Conservation (phyloP, 2,888 invertebrate species). For the Andrena chrysosceles region DNA sequence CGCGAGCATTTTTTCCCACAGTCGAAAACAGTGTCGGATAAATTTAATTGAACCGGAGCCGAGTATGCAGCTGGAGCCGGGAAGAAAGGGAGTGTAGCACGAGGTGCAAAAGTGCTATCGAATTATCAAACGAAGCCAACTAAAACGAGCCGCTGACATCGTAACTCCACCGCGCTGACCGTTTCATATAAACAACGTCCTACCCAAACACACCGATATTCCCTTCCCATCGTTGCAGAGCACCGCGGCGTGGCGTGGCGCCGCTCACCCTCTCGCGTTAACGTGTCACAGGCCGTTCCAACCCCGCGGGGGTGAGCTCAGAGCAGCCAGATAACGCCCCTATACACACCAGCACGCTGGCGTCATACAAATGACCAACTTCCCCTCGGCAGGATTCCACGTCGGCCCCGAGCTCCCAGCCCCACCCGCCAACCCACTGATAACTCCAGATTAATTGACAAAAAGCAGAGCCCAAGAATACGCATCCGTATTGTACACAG, state of each 20-base stretch:
- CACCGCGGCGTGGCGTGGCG: neutral
- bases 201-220: slow-evolving; percentile 60
- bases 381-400: slow-evolving; percentile 46
- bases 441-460: slow-evolving; percentile 77
- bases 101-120: slow-evolving; percentile 41
- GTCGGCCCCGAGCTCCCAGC: slow-evolving; percentile 23
- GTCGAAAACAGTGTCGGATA: slow-evolving; percentile 62
- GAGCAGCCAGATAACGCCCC: slow-evolving; percentile 69
- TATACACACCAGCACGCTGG: slow-evolving; percentile 66
- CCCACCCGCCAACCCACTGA: slow-evolving; percentile 51
- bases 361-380: slow-evolving; percentile 77
- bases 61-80: neutral
- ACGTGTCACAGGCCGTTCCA: slow-evolving; percentile 45
- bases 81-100: slow-evolving; percentile 26
- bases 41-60: slow-evolving; percentile 65
- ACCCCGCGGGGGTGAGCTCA: slow-evolving; percentile 21
- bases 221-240: slow-evolving; percentile 48
- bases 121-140: slow-evolving; percentile 71
- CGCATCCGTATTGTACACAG: slow-evolving; percentile 52
- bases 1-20: slow-evolving; percentile 8
- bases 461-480: slow-evolving; percentile 68
- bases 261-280: slow-evolving; percentile 31
- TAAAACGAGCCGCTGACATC: slow-evolving; percentile 69
- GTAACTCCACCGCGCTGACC: slow-evolving; percentile 66
- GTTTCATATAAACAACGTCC: slow-evolving; percentile 73